Conservation (phyloP, 2,113 vertebrate species). For the Chrysemys picta region DNA sequence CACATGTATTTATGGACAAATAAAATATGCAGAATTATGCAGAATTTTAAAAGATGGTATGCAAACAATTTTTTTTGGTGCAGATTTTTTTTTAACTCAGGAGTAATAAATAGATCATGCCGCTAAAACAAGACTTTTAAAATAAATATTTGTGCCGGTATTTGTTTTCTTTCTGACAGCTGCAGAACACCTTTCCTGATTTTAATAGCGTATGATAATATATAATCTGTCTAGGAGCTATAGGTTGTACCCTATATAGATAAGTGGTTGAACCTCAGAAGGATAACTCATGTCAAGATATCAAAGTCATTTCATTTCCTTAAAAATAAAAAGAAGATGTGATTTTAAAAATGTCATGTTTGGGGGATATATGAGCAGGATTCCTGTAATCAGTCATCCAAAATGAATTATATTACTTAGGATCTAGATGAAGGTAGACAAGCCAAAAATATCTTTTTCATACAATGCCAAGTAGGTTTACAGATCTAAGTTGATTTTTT, state of each 20-base stretch:
- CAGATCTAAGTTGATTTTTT: slow-evolving; percentile 49
- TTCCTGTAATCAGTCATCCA: slow-evolving; percentile 34
- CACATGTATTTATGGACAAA: too few species aligned
- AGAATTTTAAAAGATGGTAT: too few species aligned
- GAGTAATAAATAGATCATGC: not conserved
- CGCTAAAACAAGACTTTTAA: not conserved
- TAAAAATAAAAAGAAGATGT: slow-evolving; percentile 55
- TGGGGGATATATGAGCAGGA: slow-evolving; percentile 36
- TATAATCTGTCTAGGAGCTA: not conserved
- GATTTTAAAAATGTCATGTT: slow-evolving; percentile 55
- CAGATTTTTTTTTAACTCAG: too few species aligned
- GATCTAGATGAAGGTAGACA: slow-evolving; percentile 29
- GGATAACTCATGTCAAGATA: slow-evolving; percentile 13
- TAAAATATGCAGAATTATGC: too few species aligned
- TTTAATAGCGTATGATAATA: not conserved
- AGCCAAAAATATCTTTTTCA: slow-evolving; percentile 34
- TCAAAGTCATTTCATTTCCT: slow-evolving; percentile 47
- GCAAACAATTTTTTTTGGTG: too few species aligned
- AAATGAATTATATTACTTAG: slow-evolving; percentile 41
- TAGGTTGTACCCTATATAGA: slow-evolving; percentile 19
- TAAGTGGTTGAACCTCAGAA: slow-evolving; percentile 30
- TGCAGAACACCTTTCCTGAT: not conserved
- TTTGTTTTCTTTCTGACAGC: not conserved
- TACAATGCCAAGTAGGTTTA: slow-evolving; percentile 25
- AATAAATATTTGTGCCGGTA: not conserved